These are phyloP conservation scores for Clunio marinus DNA, from an alignment of 2,888 invertebrate species.

Conservation along the genomic window DNA sequence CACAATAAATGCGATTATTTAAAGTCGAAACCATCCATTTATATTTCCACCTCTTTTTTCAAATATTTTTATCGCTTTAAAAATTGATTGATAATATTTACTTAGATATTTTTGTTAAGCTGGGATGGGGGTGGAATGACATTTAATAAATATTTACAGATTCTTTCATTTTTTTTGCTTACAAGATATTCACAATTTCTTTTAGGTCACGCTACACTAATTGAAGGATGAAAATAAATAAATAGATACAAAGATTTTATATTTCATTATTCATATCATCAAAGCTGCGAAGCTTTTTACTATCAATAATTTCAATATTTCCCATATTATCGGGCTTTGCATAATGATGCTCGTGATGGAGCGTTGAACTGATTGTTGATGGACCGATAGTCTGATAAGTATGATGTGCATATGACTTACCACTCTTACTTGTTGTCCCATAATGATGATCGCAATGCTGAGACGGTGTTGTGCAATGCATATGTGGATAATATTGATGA, in stretches of 20 bases:
- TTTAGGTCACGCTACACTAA: too few relatives aligned
- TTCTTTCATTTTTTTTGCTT: too few relatives aligned
- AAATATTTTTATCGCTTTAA: neutral
- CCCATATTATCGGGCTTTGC: slow-evolving; percentile 38
- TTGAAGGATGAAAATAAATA: too few relatives aligned
- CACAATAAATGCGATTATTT: neutral
- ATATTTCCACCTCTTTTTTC: neutral
- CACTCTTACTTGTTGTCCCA: slow-evolving; percentile 15
- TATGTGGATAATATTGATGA: slow-evolving; percentile 35
- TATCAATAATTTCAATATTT: slow-evolving; percentile 38
- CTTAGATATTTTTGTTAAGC: too few relatives aligned
- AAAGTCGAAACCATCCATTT: neutral
- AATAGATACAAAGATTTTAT: slow-evolving; percentile 1
- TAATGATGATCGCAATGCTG: slow-evolving; percentile 22
- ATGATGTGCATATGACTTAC: slow-evolving; percentile 35
- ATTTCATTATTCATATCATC: slow-evolving; percentile 38
- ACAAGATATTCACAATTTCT: too few relatives aligned
- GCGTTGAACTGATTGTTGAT: slow-evolving; percentile 19
- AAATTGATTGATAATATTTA: neutral
- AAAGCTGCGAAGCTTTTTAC: slow-evolving; percentile 22
- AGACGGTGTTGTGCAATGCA: slow-evolving; percentile 25
- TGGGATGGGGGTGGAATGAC: too few relatives aligned
- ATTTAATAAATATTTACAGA: too few relatives aligned
- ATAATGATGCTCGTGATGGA: slow-evolving; percentile 29
- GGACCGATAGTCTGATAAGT: slow-evolving; percentile 38